A percentile compares a stretch with the other conserved stretches of the same genome.
These are phyloP conservation scores for Drosophila ohnishii DNA, from an alignment of 1,140 invertebrate species.

Conservation along the genomic window DNA sequence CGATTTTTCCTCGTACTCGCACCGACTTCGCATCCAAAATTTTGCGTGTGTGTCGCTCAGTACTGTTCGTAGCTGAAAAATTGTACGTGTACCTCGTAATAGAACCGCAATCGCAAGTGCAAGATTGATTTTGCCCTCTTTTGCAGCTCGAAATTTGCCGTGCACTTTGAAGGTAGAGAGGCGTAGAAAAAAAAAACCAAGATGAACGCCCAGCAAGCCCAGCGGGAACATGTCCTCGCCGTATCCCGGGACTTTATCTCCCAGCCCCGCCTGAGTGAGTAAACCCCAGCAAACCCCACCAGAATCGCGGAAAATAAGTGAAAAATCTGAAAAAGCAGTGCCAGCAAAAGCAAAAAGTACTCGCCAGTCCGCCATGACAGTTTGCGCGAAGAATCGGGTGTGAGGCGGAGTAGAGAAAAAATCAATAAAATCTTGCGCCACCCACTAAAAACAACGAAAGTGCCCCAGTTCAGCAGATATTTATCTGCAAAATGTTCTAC, in stretches of 20 bases:
- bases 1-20: constrained; percentile 74
- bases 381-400: constrained; percentile 66
- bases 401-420: constrained; percentile 64
- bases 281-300: constrained; percentile 15
- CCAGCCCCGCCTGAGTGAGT: constrained; percentile 98
- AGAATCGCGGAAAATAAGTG: not conserved
- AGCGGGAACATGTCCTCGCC: constrained; percentile 93
- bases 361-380: constrained; percentile 69
- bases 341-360: constrained; percentile 17
- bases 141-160: constrained; percentile 79
- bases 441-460: constrained; percentile 15
- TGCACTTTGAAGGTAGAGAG: constrained; percentile 72
- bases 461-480: constrained; percentile 1
- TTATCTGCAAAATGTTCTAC: not conserved
- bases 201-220: constrained; percentile 84
- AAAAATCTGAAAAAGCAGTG: constrained; percentile 21
- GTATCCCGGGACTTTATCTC: constrained; percentile 98
- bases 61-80: constrained; percentile 77
- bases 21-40: constrained; percentile 76
- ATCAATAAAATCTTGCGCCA: constrained; percentile 64
- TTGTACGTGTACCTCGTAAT: constrained; percentile 57
- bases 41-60: constrained; percentile 75
- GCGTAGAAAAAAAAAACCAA: constrained; percentile 67
- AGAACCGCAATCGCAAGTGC: not conserved
- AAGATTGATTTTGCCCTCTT: not conserved